Conservation (phyloP, 92 coral and sea anemone species). For the Actinernus sp. region DNA sequence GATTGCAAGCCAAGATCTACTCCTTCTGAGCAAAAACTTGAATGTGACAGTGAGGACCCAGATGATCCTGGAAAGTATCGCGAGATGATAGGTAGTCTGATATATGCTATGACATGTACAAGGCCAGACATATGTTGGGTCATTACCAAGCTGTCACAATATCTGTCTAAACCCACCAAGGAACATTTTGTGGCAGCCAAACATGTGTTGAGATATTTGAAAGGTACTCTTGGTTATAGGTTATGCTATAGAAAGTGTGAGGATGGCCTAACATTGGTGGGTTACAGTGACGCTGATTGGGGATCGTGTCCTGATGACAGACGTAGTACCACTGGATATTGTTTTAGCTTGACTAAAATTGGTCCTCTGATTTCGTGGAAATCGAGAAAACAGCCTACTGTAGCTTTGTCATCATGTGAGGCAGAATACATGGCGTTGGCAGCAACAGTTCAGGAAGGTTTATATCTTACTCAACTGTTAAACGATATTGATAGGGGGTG, state of each 20-base stretch:
- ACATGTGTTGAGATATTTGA: slow-evolving; percentile 43
- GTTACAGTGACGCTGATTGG: slow-evolving; percentile 49
- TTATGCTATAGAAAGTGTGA: slow-evolving; percentile 28
- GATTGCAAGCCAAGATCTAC: slow-evolving; percentile 69
- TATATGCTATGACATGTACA: slow-evolving; percentile 58
- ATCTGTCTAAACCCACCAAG: slow-evolving; percentile 36
- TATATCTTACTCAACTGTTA: slow-evolving; percentile 23
- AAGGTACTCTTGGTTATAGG: slow-evolving; percentile 63
- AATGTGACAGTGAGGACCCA: slow-evolving; percentile 23
- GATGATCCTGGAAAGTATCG: slow-evolving; percentile 57
- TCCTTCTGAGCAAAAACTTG: slow-evolving; percentile 46
- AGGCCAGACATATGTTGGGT: slow-evolving; percentile 64
- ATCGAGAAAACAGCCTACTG: slow-evolving; percentile 39
- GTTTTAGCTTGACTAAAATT: slow-evolving; percentile 30
- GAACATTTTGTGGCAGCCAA: slow-evolving; percentile 46
- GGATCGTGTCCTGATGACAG: slow-evolving; percentile 54
- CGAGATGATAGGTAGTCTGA: slow-evolving; percentile 53
- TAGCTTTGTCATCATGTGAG: slow-evolving; percentile 19
- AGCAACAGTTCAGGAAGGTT: slow-evolving; percentile 44
- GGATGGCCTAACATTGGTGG: slow-evolving; percentile 34
- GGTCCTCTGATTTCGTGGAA: slow-evolving; percentile 45
- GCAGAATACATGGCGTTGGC: slow-evolving; percentile 57
- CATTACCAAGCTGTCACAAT: slow-evolving; percentile 32
- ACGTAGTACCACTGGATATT: slow-evolving; percentile 55
- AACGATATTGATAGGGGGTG: slow-evolving; percentile 21